Evolutionary conservation across 2,888 invertebrate species (phyloP).

Genomic region (Drosophila tanythrix): DNA sequence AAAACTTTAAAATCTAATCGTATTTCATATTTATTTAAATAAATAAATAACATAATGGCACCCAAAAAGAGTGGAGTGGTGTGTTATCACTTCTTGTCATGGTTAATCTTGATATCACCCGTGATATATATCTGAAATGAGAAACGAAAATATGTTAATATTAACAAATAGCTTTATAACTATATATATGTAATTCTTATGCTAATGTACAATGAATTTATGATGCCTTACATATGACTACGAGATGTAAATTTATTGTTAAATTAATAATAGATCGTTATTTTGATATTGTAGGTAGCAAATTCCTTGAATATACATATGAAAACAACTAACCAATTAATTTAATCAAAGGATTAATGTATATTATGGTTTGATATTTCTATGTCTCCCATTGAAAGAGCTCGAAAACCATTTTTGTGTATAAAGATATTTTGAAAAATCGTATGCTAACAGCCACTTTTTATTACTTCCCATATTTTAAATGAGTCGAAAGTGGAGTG

Average conservation of each 20-base stretch:
- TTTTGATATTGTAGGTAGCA: not conserved
- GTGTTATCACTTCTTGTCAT: slow-evolving; percentile 34
- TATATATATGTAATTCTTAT: not conserved
- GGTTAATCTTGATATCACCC: slow-evolving; percentile 27
- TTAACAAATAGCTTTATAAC: not conserved
- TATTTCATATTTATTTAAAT: slow-evolving; percentile 18
- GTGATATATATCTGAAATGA: slow-evolving; percentile 40
- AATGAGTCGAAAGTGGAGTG: not conserved
- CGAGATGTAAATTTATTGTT: not conserved
- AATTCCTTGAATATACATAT: not conserved
- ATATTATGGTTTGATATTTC: not conserved
- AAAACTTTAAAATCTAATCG: slow-evolving; percentile 11
- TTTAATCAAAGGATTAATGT: not conserved
- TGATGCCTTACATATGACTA: not conserved
- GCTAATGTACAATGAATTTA: not conserved
- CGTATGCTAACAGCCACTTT: not conserved
- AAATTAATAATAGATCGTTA: not conserved
- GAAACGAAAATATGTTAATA: slow-evolving; percentile 10
- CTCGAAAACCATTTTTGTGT: not conserved
- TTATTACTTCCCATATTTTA: not conserved
- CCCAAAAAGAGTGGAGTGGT: slow-evolving; percentile 19
- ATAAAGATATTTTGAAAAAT: not conserved
- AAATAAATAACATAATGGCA: slow-evolving; percentile 26
- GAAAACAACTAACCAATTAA: not conserved
- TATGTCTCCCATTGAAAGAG: not conserved